Conservation (phyloP, 1,140 invertebrate species). For the Sitophilus oryzae region DNA sequence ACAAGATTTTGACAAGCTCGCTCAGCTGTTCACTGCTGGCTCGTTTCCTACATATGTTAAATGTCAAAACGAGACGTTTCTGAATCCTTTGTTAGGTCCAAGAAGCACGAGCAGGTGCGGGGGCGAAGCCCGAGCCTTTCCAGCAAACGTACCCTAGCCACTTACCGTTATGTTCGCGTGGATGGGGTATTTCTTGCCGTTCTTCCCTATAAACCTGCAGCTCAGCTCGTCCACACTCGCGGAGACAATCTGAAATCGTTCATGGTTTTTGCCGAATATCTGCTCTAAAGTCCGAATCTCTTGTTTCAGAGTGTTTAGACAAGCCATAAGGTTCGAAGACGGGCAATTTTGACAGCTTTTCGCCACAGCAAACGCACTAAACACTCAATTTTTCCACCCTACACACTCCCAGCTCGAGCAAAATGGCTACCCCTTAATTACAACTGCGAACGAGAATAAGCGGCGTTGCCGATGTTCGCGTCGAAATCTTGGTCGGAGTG, state of each 20-base stretch:
- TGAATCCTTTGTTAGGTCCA: conserved; percentile 35
- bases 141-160: conserved; percentile 25
- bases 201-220: conserved; percentile 91
- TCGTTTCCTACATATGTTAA: conserved; percentile 36
- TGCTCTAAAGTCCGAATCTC: conserved; percentile 95
- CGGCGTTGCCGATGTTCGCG: background rate
- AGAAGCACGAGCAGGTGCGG: background rate
- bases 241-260: conserved; percentile 93
- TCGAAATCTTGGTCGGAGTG: background rate
- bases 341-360: conserved; percentile 29
- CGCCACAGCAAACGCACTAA: conserved; percentile 24
- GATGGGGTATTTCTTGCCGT: conserved; percentile 92
- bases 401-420: conserved; percentile 36
- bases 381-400: conserved; percentile 25
- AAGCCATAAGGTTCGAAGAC: conserved; percentile 71
- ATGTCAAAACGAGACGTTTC: conserved; percentile 35
- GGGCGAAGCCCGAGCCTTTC: background rate
- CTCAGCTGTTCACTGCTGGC: conserved; percentile 28
- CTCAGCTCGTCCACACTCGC: conserved; percentile 97
- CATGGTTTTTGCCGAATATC: conserved; percentile 91
- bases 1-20: conserved; percentile 8
- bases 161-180: conserved; percentile 97
- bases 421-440: conserved; percentile 32
- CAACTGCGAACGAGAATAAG: background rate
- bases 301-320: conserved; percentile 93